phyloP scores from a whole-genome alignment of 2,113 vertebrate genomes.

The Halcyon senegalensis region DNA sequence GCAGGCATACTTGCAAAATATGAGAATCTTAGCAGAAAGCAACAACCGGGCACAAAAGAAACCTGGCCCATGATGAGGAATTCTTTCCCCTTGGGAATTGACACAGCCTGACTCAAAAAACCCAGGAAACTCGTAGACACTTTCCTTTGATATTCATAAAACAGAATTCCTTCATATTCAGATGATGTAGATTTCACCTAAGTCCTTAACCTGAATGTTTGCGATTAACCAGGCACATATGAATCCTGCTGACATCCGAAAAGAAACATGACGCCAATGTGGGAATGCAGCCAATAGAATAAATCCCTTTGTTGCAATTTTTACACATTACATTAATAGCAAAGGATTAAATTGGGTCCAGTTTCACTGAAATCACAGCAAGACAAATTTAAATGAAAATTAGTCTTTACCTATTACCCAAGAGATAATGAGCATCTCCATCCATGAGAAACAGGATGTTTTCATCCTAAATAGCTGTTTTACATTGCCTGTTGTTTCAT shows the following conservation, averaged over 20 bases:
- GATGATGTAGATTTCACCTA: background rate
- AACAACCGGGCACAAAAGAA: background rate
- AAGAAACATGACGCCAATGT: background rate
- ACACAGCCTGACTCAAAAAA: background rate
- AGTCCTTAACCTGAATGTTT: background rate
- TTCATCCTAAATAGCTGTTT: constrained; percentile 95
- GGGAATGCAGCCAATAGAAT: background rate
- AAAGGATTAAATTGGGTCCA: background rate
- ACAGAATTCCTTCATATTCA: background rate
- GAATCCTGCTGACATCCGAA: background rate
- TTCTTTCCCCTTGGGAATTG: background rate
- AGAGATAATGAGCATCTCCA: constrained; percentile 95
- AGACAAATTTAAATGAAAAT: constrained; percentile 21
- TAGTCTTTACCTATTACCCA: constrained; percentile 92
- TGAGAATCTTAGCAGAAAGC: background rate
- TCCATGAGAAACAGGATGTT: constrained; percentile 94
- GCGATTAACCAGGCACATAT: background rate
- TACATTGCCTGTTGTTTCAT: constrained; percentile 91
- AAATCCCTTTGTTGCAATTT: background rate
- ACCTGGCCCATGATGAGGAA: background rate
- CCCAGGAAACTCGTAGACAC: background rate
- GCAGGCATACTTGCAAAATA: background rate
- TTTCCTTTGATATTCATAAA: background rate
- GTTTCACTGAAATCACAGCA: background rate
- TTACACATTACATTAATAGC: background rate